These are phyloP conservation scores for Rhizomys pruinosus DNA, from an alignment of 2,113 vertebrate genomes.

Conservation along the genomic window DNA sequence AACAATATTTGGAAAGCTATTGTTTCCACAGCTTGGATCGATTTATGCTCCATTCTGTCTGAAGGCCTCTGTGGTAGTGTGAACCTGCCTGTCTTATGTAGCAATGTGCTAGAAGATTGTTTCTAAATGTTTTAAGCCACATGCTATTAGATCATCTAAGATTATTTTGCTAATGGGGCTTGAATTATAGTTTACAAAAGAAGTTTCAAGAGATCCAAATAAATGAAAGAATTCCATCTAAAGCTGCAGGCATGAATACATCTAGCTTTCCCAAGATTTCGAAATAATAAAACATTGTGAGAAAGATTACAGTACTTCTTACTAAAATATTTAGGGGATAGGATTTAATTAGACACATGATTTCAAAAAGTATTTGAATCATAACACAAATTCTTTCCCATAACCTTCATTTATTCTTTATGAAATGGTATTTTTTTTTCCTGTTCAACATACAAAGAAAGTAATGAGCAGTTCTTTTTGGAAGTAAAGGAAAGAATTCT, in stretches of 20 bases:
- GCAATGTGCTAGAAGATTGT: not conserved
- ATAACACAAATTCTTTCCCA: not conserved
- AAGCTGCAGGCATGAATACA: not conserved
- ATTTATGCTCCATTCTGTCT: constrained; percentile 69
- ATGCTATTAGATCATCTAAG: constrained; percentile 12
- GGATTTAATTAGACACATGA: not conserved
- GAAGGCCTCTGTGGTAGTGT: constrained; percentile 46
- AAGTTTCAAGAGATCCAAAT: constrained; percentile 59
- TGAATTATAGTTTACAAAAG: constrained; percentile 53
- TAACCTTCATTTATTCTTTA: constrained; percentile 9
- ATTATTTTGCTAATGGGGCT: constrained; percentile 60
- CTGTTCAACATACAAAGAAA: not conserved
- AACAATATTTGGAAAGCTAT: constrained; percentile 76
- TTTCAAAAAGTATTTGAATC: not conserved
- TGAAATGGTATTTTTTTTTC: not conserved
- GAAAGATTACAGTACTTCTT: constrained; percentile 1
- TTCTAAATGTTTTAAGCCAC: constrained; percentile 50
- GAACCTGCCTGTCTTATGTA: constrained; percentile 40
- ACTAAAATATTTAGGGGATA: not conserved
- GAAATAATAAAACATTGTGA: not conserved
- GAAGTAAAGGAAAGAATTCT: constrained; percentile 11
- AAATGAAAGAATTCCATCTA: constrained; percentile 39
- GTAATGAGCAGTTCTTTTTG: not conserved
- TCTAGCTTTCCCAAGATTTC: not conserved
- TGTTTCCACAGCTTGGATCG: constrained; percentile 79